phyloP scores from a whole-genome alignment of 2,797 vertebrate species.

The Eleutherodactylus coqui region DNA sequence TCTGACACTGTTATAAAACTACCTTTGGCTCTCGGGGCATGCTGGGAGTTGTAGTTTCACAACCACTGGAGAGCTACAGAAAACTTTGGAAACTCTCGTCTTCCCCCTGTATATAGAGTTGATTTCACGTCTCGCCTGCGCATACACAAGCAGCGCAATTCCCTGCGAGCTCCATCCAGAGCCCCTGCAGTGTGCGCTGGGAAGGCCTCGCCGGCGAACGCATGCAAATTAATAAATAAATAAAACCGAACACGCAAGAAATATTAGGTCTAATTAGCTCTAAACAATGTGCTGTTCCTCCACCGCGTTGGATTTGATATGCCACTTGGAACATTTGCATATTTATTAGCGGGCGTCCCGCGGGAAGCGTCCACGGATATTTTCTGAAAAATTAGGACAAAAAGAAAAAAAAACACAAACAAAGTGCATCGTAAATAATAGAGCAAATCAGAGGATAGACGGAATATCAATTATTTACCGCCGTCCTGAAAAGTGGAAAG shows the following conservation, averaged over 20 bases:
- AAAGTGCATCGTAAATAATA: neutral
- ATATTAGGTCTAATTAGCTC: conserved; percentile 47
- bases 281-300: conserved; percentile 36
- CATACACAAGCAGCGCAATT: conserved; percentile 10
- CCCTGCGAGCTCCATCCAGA: neutral
- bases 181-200: neutral
- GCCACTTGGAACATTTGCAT: conserved; percentile 29
- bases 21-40: neutral
- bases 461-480: neutral
- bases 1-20: neutral
- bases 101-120: neutral
- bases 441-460: neutral
- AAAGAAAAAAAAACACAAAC: neutral
- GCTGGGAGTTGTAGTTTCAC: neutral
- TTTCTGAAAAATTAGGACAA: conserved; percentile 13
- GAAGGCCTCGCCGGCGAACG: neutral
- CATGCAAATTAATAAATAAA: conserved; percentile 48
- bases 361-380: neutral
- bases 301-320: neutral
- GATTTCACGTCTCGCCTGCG: neutral
- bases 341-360: neutral
- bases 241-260: conserved; percentile 42
- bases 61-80: neutral
- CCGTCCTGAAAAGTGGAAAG: neutral
- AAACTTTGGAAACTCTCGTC: no score